phyloP scores from a whole-genome alignment of 2,888 invertebrate species.

The Caenorhabditis zanzibari region DNA sequence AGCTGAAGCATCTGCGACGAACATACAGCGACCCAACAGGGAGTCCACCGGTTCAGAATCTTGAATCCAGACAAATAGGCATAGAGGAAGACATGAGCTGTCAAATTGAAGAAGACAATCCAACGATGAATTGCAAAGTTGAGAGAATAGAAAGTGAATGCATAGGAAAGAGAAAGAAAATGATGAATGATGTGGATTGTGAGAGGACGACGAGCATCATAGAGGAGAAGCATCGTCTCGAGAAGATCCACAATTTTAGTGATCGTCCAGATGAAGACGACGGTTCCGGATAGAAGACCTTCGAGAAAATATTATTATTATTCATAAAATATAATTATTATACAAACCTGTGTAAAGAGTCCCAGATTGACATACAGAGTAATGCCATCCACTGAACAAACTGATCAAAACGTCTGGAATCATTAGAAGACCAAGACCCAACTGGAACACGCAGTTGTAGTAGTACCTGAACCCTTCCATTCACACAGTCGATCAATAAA shows the following conservation, averaged over 20 bases:
- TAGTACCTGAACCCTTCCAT: slow-evolving; percentile 57
- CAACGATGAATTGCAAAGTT: slow-evolving; percentile 66
- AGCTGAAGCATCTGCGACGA: slow-evolving; percentile 71
- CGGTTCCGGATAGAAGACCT: slow-evolving; percentile 54
- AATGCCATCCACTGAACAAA: slow-evolving; percentile 63
- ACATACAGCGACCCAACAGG: slow-evolving; percentile 71
- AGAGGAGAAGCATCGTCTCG: slow-evolving; percentile 68
- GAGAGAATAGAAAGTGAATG: slow-evolving; percentile 62
- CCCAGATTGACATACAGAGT: slow-evolving; percentile 63
- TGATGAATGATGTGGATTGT: slow-evolving; percentile 71
- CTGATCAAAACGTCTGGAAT: slow-evolving; percentile 63
- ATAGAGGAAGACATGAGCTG: slow-evolving; percentile 70
- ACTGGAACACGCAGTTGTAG: slow-evolving; percentile 60
- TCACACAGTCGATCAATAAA: neutral
- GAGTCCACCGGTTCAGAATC: slow-evolving; percentile 56
- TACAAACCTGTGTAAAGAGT: slow-evolving; percentile 57
- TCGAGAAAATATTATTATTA: neutral
- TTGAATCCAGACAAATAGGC: slow-evolving; percentile 66
- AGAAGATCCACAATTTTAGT: slow-evolving; percentile 63
- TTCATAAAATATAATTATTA: neutral
- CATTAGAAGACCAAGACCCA: slow-evolving; percentile 50
- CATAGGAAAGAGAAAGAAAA: slow-evolving; percentile 63
- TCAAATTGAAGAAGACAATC: slow-evolving; percentile 69
- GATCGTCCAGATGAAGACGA: slow-evolving; percentile 65
- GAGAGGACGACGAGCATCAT: slow-evolving; percentile 65